Evolutionary conservation across 1,140 invertebrate genomes (phyloP).

Genomic region (Hesperophylax magnus): DNA sequence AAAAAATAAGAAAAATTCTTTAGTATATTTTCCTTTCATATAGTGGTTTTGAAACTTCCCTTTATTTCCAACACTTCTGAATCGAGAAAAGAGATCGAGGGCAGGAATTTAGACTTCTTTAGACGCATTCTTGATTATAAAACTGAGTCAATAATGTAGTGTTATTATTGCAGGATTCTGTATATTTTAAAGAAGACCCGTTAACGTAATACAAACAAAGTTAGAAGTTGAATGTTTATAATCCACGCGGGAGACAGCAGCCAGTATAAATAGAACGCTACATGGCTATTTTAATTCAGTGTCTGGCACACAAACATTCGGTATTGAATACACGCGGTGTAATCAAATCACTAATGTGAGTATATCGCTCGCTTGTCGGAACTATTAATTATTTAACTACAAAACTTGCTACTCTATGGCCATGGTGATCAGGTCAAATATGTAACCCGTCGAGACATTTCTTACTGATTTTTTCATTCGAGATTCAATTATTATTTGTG

Average conservation of each 20-base stretch:
- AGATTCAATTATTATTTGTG: background rate
- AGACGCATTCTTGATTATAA: background rate
- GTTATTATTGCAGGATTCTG: background rate
- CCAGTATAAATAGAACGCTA: background rate
- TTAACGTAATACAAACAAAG: background rate
- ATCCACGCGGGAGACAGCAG: constrained; percentile 1
- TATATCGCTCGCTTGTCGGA: no score
- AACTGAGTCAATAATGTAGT: background rate
- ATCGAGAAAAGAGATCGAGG: background rate
- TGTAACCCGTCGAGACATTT: background rate
- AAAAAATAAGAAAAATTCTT: background rate
- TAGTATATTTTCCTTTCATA: no score
- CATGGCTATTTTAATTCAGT: background rate
- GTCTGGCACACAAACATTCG: background rate
- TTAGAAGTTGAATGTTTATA: background rate
- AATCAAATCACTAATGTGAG: no score
- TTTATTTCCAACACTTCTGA: background rate
- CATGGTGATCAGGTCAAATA: background rate
- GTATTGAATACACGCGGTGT: background rate
- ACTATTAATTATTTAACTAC: background rate
- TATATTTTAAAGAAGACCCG: background rate
- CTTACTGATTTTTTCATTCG: background rate
- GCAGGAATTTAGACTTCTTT: background rate
- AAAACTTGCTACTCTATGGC: background rate
- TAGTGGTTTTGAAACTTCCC: no score